phyloP scores from a whole-genome alignment of 2,113 vertebrate genomes.

The Phocoena sinus region DNA sequence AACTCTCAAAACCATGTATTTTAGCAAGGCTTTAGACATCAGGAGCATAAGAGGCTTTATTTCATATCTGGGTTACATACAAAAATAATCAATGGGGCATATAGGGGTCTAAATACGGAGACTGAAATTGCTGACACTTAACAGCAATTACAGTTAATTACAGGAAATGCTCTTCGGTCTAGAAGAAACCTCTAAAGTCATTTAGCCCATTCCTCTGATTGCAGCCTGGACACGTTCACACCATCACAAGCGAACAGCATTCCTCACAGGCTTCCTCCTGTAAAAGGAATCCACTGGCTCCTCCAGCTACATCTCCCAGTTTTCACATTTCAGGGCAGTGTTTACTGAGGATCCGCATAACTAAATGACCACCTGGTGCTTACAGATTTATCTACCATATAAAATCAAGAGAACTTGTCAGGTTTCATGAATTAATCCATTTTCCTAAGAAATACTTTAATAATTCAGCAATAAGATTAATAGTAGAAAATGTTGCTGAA shows the following conservation, averaged over 20 bases:
- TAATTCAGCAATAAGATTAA: constrained; percentile 7
- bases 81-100: not conserved
- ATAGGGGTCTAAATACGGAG: not conserved
- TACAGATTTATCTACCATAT: not conserved
- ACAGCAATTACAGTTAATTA: not conserved
- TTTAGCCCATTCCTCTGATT: not conserved
- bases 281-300: not conserved
- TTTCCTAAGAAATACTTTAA: constrained; percentile 33
- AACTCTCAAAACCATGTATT: not conserved
- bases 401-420: not conserved
- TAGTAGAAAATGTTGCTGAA: constrained; percentile 13
- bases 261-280: not conserved
- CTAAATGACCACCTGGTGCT: not conserved
- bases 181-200: not conserved
- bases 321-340: not conserved
- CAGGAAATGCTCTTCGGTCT: not conserved
- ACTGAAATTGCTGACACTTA: not conserved
- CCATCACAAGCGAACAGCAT: not conserved
- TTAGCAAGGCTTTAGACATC: not conserved
- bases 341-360: not conserved
- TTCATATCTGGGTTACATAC: not conserved
- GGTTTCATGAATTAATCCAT: not conserved
- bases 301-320: not conserved
- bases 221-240: not conserved
- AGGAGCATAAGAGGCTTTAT: not conserved